Conservation (phyloP, 2,797 vertebrate species). For the Coranthus polyacanthus region DNA sequence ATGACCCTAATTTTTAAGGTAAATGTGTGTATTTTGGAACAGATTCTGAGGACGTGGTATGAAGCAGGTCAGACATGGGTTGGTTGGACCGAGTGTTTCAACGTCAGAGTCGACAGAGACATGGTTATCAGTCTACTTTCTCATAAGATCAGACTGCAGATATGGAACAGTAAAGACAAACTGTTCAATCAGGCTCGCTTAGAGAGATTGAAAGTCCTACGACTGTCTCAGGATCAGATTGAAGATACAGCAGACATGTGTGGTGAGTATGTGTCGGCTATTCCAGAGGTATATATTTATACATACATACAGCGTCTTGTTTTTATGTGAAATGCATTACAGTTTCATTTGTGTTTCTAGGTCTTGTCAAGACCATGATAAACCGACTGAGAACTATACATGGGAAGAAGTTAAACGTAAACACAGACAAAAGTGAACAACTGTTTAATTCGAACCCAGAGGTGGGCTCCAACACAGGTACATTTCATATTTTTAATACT, state of each 20-base stretch:
- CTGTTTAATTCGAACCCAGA: not conserved
- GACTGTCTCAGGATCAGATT: conserved; percentile 34
- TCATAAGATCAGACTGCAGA: conserved; percentile 83
- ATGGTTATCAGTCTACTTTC: conserved; percentile 82
- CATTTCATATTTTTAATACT: not conserved
- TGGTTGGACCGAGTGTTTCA: conserved; percentile 83
- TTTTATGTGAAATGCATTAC: not conserved
- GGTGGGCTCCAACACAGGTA: conserved; percentile 24
- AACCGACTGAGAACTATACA: conserved; percentile 66
- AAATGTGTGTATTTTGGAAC: conserved; percentile 22
- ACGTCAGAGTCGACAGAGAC: conserved; percentile 80
- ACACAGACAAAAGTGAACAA: conserved; percentile 7
- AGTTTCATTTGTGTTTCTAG: conserved; percentile 53
- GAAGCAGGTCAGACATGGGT: conserved; percentile 87
- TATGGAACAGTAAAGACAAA: conserved; percentile 86
- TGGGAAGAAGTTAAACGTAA: conserved; percentile 40
- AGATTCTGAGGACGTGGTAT: conserved; percentile 85
- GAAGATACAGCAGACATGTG: conserved; percentile 49
- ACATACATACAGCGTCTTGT: not conserved
- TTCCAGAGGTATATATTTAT: too few relatives aligned
- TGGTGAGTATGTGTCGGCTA: conserved; percentile 30
- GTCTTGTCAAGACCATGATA: conserved; percentile 71
- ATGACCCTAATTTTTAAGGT: conserved; percentile 6
- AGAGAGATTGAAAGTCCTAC: conserved; percentile 65
- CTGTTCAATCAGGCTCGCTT: conserved; percentile 75